These are phyloP conservation scores for Azemiops feae DNA, from an alignment of 2,113 vertebrate genomes.

Conservation along the genomic window DNA sequence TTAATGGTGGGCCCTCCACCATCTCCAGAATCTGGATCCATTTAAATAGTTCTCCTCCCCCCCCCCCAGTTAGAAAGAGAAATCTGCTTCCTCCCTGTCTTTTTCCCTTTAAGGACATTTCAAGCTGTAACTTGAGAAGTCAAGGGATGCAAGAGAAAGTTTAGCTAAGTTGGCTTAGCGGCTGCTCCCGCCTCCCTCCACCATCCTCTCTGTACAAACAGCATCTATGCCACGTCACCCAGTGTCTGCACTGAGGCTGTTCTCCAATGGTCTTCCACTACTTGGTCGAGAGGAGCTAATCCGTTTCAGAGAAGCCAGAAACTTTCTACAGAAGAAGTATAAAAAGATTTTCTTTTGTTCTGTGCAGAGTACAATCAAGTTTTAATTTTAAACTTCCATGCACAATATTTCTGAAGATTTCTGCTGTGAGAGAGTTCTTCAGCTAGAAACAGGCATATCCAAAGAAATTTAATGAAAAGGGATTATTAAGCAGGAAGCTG, in stretches of 20 bases:
- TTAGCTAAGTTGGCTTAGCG: conserved; percentile 32
- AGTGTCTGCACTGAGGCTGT: conserved; percentile 25
- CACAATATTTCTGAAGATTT: neutral
- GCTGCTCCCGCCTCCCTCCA: conserved; percentile 57
- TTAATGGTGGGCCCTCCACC: neutral
- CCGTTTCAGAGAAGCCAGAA: neutral
- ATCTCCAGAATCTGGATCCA: neutral
- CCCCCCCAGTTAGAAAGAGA: neutral
- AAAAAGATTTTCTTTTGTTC: neutral
- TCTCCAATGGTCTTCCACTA: neutral
- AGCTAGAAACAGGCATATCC: neutral
- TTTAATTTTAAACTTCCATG: neutral
- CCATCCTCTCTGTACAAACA: conserved; percentile 52
- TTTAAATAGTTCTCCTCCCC: rapidly evolving
- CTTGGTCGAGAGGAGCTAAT: neutral
- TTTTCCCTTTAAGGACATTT: conserved; percentile 48
- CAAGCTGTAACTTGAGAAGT: conserved; percentile 64
- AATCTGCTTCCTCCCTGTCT: conserved; percentile 25
- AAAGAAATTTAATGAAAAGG: conserved; percentile 5
- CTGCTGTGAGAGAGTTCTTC: neutral
- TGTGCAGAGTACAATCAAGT: neutral
- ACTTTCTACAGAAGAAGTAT: neutral
- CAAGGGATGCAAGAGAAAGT: conserved; percentile 31
- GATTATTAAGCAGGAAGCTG: rapidly evolving
- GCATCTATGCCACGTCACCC: conserved; percentile 69